phyloP scores from a whole-genome alignment of 2,797 vertebrate species.

The Xenopus petersii region DNA sequence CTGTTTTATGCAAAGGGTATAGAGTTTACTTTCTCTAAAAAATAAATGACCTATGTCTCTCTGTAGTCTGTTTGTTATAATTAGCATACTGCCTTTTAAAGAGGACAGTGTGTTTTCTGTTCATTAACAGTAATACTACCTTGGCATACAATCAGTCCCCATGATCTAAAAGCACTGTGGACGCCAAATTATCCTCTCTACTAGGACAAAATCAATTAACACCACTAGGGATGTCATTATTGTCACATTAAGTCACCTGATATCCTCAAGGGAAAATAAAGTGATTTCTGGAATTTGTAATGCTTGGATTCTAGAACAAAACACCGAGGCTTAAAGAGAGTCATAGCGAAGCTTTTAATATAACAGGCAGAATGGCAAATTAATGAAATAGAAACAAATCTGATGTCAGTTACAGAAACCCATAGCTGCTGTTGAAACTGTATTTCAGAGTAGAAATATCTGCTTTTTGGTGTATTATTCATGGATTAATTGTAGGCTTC shows the following conservation, averaged over 20 bases:
- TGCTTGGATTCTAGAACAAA: constrained; percentile 54
- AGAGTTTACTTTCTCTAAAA: constrained; percentile 65
- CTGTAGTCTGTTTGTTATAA: constrained; percentile 65
- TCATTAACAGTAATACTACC: constrained; percentile 77
- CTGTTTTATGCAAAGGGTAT: constrained; percentile 56
- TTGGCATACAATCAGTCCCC: constrained; percentile 70
- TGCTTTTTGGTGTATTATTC: too few relatives aligned
- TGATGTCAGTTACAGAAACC: too few relatives aligned
- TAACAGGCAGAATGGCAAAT: constrained; percentile 22
- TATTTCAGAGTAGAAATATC: too few relatives aligned
- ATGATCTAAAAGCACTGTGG: constrained; percentile 64
- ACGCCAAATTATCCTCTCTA: constrained; percentile 73
- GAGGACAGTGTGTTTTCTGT: constrained; percentile 73
- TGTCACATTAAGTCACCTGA: constrained; percentile 77
- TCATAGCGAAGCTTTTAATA: constrained; percentile 32
- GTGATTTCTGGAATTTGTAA: constrained; percentile 75
- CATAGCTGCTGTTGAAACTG: too few relatives aligned
- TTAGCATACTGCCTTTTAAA: constrained; percentile 72
- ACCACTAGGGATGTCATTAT: constrained; percentile 80
- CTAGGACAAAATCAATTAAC: constrained; percentile 82
- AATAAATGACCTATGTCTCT: constrained; percentile 66
- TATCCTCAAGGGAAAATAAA: constrained; percentile 73
- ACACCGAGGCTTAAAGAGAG: constrained; percentile 44
- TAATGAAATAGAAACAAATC: constrained; percentile 8
- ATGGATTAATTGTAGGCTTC: too few relatives aligned